Percentiles rank a stretch among this genome's conserved stretches.
These are phyloP conservation scores for Heteromyza rotundicornis DNA, from an alignment of 2,888 invertebrate genomes.

Conservation along the genomic window DNA sequence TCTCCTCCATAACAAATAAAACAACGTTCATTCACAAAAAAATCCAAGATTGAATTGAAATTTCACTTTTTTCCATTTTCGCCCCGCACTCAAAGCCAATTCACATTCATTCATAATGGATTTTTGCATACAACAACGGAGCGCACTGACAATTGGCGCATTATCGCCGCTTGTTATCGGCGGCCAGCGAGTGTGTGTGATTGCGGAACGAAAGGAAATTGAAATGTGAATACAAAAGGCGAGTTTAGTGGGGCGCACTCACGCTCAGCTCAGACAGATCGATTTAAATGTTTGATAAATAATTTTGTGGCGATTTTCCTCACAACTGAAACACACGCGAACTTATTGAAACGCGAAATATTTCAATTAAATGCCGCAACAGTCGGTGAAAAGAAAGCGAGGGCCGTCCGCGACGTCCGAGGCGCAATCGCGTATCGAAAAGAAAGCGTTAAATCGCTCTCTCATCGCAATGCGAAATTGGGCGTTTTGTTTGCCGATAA, in stretches of 20 bases:
- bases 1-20: not conserved
- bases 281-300: constrained; percentile 18
- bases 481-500: too few species aligned
- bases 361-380: constrained; percentile 17
- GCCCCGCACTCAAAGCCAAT: not conserved
- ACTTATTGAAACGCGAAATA: constrained; percentile 9
- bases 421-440: not conserved
- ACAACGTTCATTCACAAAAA: not conserved
- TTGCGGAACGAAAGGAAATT: too few species aligned
- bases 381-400: constrained; percentile 2
- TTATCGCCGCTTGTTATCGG: constrained; percentile 29
- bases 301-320: constrained; percentile 13
- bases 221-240: too few species aligned
- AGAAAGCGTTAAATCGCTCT: not conserved
- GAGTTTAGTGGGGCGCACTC: not conserved
- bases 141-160: constrained; percentile 23
- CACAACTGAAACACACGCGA: constrained; percentile 12
- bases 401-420: not conserved
- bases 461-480: too few species aligned
- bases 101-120: not conserved
- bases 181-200: not conserved
- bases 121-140: constrained; percentile 17
- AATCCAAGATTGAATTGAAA: constrained; percentile 36
- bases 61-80: constrained; percentile 44
- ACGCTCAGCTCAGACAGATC: too few species aligned